Evolutionary conservation across 2,888 invertebrate genomes (phyloP).

Genomic region (Euplexia lucipara): DNA sequence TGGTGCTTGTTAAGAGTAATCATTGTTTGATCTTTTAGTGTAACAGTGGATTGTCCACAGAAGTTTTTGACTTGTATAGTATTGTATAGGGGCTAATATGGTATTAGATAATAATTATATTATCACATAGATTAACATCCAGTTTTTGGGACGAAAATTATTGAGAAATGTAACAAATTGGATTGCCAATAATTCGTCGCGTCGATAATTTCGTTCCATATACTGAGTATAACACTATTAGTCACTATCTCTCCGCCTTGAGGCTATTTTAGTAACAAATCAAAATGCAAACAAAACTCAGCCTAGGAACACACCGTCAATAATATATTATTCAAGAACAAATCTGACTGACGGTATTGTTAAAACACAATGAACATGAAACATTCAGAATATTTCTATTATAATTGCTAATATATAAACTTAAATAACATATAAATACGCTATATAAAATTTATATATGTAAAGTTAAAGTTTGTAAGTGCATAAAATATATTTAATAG

Average conservation of each 20-base stretch:
- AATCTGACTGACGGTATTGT: not conserved
- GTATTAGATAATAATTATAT: slow-evolving; percentile 19
- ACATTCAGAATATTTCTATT: slow-evolving; percentile 16
- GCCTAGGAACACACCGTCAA: not conserved
- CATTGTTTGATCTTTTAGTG: slow-evolving; percentile 39
- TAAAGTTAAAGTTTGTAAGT: slow-evolving; percentile 79
- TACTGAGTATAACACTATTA: not conserved
- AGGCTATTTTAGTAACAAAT: slow-evolving; percentile 17
- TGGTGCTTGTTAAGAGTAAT: slow-evolving; percentile 56
- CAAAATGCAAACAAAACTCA: not conserved
- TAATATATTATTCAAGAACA: not conserved
- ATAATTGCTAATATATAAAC: slow-evolving; percentile 33
- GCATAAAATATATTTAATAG: slow-evolving; percentile 72
- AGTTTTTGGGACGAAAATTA: too few species aligned
- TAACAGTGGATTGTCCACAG: slow-evolving; percentile 21
- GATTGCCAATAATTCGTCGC: too few species aligned
- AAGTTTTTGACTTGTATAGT: slow-evolving; percentile 26
- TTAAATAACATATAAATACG: slow-evolving; percentile 24
- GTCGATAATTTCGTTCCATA: too few species aligned
- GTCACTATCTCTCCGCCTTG: not conserved
- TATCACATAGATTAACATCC: slow-evolving; percentile 9
- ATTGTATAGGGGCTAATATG: slow-evolving; percentile 29
- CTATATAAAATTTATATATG: slow-evolving; percentile 60
- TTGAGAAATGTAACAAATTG: too few species aligned
- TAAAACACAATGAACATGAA: not conserved